Percentiles rank a stretch among this genome's conserved stretches.
Evolutionary conservation across 2,888 invertebrate genomes (phyloP).

Genomic region (Rhodophaea formosa): DNA sequence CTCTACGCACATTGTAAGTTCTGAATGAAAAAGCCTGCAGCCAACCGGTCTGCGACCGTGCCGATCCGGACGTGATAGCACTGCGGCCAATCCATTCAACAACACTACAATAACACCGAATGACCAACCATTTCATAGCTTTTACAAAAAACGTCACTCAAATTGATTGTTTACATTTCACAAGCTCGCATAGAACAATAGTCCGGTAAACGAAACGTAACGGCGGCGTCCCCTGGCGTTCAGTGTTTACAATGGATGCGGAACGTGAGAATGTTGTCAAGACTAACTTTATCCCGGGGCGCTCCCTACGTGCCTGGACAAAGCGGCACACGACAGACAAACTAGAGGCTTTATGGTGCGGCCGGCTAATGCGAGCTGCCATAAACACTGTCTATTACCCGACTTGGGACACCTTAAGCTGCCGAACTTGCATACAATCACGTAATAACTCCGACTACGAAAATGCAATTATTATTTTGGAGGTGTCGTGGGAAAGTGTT

Average conservation of each 20-base stretch:
- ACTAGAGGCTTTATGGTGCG: constrained; percentile 59
- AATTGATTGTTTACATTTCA: constrained; percentile 67
- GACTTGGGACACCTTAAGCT: constrained; percentile 58
- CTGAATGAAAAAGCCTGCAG: constrained; percentile 47
- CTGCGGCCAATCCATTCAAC: constrained; percentile 53
- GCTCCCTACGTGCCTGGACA: constrained; percentile 65
- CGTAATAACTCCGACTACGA: constrained; percentile 67
- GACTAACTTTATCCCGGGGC: constrained; percentile 58
- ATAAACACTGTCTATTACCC: constrained; percentile 65
- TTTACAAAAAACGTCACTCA: constrained; percentile 48
- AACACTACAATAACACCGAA: constrained; percentile 44
- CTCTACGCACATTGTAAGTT: constrained; percentile 34
- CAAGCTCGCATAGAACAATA: constrained; percentile 70
- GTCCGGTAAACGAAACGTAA: constrained; percentile 69
- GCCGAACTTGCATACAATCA: constrained; percentile 68
- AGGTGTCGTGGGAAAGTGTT: constrained; percentile 64
- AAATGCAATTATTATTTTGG: constrained; percentile 67
- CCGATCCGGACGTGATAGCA: constrained; percentile 54
- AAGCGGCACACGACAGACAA: constrained; percentile 55
- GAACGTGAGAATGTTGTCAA: constrained; percentile 75
- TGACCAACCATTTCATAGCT: constrained; percentile 33
- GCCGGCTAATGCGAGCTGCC: constrained; percentile 66
- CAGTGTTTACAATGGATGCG: constrained; percentile 63
- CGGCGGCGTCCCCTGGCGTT: constrained; percentile 50
- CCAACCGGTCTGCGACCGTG: constrained; percentile 37